Evolutionary conservation across 2,797 vertebrate genomes (phyloP).

Genomic region (Aplochiton taeniatus): DNA sequence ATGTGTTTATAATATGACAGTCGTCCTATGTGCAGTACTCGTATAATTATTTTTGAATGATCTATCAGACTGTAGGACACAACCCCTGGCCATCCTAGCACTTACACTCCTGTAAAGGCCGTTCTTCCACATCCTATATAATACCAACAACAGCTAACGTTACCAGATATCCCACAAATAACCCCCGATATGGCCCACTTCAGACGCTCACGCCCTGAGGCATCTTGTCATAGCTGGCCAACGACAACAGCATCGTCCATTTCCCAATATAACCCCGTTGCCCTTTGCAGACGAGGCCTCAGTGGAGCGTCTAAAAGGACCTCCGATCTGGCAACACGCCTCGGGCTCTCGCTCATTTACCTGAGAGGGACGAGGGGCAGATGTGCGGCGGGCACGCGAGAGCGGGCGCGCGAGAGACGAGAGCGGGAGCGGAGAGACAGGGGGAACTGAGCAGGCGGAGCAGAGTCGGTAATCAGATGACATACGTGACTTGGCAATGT

Average conservation of each 20-base stretch:
- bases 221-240: conserved; percentile 26
- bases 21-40: too few relatives aligned
- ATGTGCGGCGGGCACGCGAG: conserved; percentile 25
- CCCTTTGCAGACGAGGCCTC: conserved; percentile 28
- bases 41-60: too few relatives aligned
- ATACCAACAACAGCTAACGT: not conserved
- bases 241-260: conserved; percentile 33
- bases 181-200: conserved; percentile 16
- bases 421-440: conserved; percentile 1
- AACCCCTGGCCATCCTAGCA: too few relatives aligned
- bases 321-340: conserved; percentile 25
- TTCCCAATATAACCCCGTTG: conserved; percentile 20
- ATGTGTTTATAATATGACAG: too few relatives aligned
- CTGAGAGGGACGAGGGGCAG: conserved; percentile 24
- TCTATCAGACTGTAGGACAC: too few relatives aligned
- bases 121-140: not conserved
- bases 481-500: conserved; percentile 39
- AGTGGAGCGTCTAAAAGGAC: conserved; percentile 38
- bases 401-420: conserved; percentile 14
- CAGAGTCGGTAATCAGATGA: conserved; percentile 44
- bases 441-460: conserved; percentile 7
- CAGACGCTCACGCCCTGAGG: conserved; percentile 22
- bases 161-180: conserved; percentile 27
- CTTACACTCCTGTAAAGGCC: too few relatives aligned
- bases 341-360: conserved; percentile 45